Evolutionary conservation across 2,113 vertebrate genomes (phyloP).

Genomic region (Vulpes ferrilata): DNA sequence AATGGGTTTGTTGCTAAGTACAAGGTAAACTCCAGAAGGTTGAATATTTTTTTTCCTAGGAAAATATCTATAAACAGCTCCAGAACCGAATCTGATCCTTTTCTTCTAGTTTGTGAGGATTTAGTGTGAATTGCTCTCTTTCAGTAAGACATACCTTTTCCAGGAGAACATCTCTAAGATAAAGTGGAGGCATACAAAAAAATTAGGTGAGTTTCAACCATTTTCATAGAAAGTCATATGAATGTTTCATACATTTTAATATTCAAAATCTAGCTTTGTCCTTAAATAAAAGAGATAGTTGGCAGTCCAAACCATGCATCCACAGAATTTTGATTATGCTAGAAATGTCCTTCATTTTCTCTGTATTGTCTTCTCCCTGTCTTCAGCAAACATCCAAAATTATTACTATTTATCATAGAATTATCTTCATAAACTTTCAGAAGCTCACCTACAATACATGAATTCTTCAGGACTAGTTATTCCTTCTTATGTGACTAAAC

Average conservation of each 20-base stretch:
- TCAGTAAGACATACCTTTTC: conserved; percentile 23
- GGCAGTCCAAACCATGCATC: not conserved
- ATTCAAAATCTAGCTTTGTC: not conserved
- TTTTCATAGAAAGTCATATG: not conserved
- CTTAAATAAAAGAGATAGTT: not conserved
- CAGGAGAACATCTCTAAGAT: not conserved
- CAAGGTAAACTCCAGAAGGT: not conserved
- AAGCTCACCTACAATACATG: not conserved
- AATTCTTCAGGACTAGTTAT: not conserved
- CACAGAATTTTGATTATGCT: not conserved
- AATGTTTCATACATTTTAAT: not conserved
- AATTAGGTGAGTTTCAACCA: not conserved
- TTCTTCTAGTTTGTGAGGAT: not conserved
- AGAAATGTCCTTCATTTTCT: not conserved
- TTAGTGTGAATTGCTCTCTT: not conserved
- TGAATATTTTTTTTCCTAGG: not conserved
- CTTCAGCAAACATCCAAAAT: not conserved
- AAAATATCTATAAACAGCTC: conserved; percentile 22
- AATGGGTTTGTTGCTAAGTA: not conserved
- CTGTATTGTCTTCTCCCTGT: not conserved
- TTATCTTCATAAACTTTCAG: not conserved
- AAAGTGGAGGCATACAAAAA: not conserved
- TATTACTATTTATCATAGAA: not conserved
- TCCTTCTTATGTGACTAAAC: not conserved
- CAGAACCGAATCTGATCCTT: not conserved